Conservation (phyloP, 2,113 vertebrate genomes). For the Micronycteris hirsuta region DNA sequence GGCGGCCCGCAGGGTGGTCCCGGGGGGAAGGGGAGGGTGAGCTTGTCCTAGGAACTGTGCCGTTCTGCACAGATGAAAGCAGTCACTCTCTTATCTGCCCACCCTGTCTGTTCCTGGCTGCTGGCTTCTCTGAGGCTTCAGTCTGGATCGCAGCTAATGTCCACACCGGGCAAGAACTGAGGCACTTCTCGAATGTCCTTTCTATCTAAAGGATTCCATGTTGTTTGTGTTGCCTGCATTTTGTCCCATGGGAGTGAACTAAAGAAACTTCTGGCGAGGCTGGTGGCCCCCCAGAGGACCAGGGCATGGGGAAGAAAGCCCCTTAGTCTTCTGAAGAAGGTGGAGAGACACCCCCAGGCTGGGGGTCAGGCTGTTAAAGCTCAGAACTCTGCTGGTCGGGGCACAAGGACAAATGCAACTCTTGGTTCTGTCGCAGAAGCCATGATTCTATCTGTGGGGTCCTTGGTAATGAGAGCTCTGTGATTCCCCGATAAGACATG, state of each 20-base stretch:
- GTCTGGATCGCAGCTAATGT: background rate
- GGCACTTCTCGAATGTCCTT: background rate
- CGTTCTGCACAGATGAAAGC: background rate
- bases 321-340: background rate
- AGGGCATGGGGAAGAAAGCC: background rate
- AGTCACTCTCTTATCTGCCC: background rate
- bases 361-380: background rate
- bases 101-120: background rate
- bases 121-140: background rate
- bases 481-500: background rate
- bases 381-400: background rate
- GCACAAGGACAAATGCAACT: background rate
- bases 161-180: background rate
- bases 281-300: background rate
- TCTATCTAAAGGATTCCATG: background rate
- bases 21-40: background rate
- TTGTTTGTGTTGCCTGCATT: background rate
- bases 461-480: background rate
- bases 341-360: background rate
- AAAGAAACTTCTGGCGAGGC: background rate
- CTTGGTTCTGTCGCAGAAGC: background rate
- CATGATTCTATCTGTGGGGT: rapidly evolving
- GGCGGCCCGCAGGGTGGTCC: background rate
- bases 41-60: background rate
- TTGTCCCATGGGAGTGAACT: background rate